Conservation (phyloP, 2,888 invertebrate species). For the Ophioninae sp. region DNA sequence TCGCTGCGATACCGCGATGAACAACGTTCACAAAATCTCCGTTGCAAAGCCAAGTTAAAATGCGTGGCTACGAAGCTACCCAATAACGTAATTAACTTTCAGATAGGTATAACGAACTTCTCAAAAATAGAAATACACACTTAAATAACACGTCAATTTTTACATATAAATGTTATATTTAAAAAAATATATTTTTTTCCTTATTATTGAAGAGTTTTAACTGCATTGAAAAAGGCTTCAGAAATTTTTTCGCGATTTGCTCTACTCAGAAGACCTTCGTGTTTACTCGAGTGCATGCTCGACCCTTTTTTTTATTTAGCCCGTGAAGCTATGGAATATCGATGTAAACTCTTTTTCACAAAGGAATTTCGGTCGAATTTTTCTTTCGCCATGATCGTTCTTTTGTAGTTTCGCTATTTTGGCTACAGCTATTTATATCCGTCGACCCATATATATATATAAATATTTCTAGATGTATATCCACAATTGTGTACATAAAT, state of each 20-base stretch:
- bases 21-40: too few species aligned
- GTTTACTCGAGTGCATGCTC: background rate
- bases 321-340: constrained; percentile 14
- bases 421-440: constrained; percentile 4
- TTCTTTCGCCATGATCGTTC: background rate
- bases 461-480: background rate
- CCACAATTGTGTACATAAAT: too few species aligned
- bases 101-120: too few species aligned
- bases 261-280: background rate
- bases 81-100: too few species aligned
- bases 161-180: too few species aligned
- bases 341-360: background rate
- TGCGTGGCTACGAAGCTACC: too few species aligned
- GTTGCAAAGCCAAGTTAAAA: too few species aligned
- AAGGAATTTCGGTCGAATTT: constrained; percentile 14
- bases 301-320: background rate
- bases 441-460: background rate
- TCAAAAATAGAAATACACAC: too few species aligned
- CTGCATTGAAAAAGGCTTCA: background rate
- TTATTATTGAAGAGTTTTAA: too few species aligned
- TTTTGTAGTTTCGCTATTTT: background rate
- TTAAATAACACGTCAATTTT: too few species aligned
- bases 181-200: too few species aligned
- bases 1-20: too few species aligned
- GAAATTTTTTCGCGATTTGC: background rate